Evolutionary conservation across 2,888 invertebrate species (phyloP).

Genomic region (Helicoverpa assulta): DNA sequence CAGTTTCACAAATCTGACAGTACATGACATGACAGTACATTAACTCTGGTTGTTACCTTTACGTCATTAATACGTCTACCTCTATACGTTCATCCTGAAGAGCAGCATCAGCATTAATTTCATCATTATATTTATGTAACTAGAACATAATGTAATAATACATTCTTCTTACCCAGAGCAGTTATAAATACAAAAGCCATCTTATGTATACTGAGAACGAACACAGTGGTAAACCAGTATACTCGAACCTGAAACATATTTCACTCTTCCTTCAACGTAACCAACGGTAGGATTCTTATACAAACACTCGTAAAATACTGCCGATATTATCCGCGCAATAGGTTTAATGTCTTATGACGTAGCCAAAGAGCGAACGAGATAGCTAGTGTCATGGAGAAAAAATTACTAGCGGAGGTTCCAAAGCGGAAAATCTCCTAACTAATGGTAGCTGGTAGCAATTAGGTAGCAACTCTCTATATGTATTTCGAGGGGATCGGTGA

Average conservation of each 20-base stretch:
- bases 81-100: background rate
- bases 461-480: too few relatives aligned
- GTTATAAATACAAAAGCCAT: background rate
- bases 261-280: background rate
- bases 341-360: conserved; percentile 80
- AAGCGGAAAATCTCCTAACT: too few relatives aligned
- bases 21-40: too few relatives aligned
- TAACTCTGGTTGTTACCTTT: too few relatives aligned
- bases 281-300: conserved; percentile 66
- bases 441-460: too few relatives aligned
- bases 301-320: conserved; percentile 80
- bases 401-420: too few relatives aligned
- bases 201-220: too few relatives aligned
- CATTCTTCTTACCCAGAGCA: background rate
- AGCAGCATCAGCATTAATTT: background rate
- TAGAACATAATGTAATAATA: too few relatives aligned
- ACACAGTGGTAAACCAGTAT: background rate
- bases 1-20: too few relatives aligned
- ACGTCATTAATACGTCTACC: too few relatives aligned
- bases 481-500: too few relatives aligned
- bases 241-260: background rate
- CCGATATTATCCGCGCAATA: conserved; percentile 81
- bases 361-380: conserved; percentile 63
- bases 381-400: conserved; percentile 44
- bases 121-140: background rate